phyloP scores from a whole-genome alignment of 2,888 invertebrate genomes.

The Acanthococcus lagerstroemiae region DNA sequence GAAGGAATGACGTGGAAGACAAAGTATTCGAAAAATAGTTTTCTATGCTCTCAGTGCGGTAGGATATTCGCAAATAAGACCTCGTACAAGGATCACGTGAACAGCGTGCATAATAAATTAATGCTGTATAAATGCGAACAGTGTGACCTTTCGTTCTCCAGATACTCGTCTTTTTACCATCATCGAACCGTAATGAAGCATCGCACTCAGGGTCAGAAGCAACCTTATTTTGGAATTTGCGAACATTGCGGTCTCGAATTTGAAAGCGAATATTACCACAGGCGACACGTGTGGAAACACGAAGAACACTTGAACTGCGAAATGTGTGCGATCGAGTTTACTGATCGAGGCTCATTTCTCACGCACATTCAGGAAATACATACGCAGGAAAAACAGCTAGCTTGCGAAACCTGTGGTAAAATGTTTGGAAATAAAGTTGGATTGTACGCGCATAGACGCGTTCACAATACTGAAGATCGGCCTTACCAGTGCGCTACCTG shows the following conservation, averaged over 20 bases:
- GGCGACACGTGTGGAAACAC: constrained; percentile 12
- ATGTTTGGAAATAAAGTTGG: constrained; percentile 1
- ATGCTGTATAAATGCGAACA: constrained; percentile 15
- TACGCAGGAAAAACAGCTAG: neutral
- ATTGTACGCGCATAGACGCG: neutral
- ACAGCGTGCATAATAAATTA: constrained; percentile 5
- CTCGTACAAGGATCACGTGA: neutral
- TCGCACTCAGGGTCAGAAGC: no score
- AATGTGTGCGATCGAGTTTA: constrained; percentile 3
- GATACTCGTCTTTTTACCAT: constrained; percentile 15
- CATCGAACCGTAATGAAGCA: constrained; percentile 5
- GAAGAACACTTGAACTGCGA: constrained; percentile 7
- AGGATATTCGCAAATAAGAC: neutral
- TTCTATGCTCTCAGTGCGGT: constrained; percentile 9
- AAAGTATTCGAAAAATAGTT: neutral
- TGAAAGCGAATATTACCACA: constrained; percentile 3
- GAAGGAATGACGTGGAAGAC: neutral
- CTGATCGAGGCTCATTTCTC: neutral
- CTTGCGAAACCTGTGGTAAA: constrained; percentile 1
- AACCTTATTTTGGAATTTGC: neutral
- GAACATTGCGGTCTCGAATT: constrained; percentile 11
- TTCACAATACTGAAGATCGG: neutral
- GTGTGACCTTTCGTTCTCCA: constrained; percentile 3
- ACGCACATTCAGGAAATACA: neutral
- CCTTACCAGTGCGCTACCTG: constrained; percentile 13